Conservation (phyloP, 2,888 invertebrate species). For the Phoronis australis region DNA sequence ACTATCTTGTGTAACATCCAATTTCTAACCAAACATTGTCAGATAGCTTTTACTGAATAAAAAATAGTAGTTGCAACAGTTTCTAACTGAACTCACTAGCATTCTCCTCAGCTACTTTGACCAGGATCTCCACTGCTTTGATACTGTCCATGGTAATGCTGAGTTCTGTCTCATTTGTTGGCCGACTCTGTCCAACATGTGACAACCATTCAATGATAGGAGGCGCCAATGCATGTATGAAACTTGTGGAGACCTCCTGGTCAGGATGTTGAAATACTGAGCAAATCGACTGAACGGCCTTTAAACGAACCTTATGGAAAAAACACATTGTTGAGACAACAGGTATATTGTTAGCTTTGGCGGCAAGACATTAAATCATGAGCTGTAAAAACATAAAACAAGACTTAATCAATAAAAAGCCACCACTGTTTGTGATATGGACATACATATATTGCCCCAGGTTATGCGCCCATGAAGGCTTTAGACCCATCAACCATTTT, state of each 20-base stretch:
- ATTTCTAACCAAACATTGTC: too few species aligned
- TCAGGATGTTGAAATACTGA: constrained; percentile 72
- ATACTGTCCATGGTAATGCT: constrained; percentile 69
- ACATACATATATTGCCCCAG: not conserved
- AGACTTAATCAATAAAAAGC: constrained; percentile 8
- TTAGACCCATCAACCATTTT: too few species aligned
- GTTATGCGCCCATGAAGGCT: too few species aligned
- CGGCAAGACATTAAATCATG: too few species aligned
- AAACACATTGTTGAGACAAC: too few species aligned
- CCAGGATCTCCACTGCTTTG: constrained; percentile 68
- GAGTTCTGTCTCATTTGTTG: constrained; percentile 65
- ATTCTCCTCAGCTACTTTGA: constrained; percentile 68
- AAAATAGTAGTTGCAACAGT: too few species aligned
- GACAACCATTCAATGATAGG: constrained; percentile 71
- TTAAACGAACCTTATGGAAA: too few species aligned
- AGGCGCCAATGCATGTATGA: constrained; percentile 76
- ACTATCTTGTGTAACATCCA: too few species aligned
- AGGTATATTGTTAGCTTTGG: too few species aligned
- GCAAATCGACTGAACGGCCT: constrained; percentile 70
- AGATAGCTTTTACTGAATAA: too few species aligned
- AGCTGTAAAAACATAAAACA: constrained; percentile 56
- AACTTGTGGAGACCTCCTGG: constrained; percentile 67
- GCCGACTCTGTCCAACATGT: constrained; percentile 61
- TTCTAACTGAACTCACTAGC: constrained; percentile 76
- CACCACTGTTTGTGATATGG: not conserved